Evolutionary conservation across 2,113 vertebrate genomes (phyloP).

Genomic region (Ictidomys tridecemlineatus): DNA sequence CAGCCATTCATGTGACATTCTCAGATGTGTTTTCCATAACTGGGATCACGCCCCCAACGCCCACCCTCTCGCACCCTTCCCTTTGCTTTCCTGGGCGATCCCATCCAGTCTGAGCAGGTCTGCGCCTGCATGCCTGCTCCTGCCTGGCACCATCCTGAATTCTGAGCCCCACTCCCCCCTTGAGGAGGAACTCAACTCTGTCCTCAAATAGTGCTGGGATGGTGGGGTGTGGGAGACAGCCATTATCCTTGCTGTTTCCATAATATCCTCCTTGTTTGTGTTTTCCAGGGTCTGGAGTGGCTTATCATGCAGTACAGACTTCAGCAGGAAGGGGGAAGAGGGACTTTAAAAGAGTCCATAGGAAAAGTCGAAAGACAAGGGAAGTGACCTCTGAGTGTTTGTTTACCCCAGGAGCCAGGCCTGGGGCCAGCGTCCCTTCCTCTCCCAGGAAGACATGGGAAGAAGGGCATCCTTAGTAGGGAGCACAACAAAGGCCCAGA

Average conservation of each 20-base stretch:
- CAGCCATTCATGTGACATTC: background rate
- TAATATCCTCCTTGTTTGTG: accelerated
- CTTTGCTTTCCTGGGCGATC: background rate
- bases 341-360: too few relatives aligned
- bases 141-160: background rate
- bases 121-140: background rate
- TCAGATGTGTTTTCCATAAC: background rate
- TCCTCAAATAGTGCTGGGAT: background rate
- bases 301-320: accelerated
- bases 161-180: background rate
- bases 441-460: background rate
- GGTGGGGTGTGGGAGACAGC: too few relatives aligned
- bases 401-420: background rate
- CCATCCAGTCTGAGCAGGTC: slow-evolving; percentile 1
- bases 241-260: accelerated
- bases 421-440: background rate
- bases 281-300: background rate
- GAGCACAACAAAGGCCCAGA: background rate
- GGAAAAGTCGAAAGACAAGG: background rate
- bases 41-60: background rate
- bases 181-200: background rate
- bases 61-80: background rate
- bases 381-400: too few relatives aligned
- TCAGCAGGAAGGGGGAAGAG: background rate
- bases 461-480: background rate